Base-by-base conservation (phyloP, 1,140 invertebrate genomes). In the Drosophila pallidifrons region DNA sequence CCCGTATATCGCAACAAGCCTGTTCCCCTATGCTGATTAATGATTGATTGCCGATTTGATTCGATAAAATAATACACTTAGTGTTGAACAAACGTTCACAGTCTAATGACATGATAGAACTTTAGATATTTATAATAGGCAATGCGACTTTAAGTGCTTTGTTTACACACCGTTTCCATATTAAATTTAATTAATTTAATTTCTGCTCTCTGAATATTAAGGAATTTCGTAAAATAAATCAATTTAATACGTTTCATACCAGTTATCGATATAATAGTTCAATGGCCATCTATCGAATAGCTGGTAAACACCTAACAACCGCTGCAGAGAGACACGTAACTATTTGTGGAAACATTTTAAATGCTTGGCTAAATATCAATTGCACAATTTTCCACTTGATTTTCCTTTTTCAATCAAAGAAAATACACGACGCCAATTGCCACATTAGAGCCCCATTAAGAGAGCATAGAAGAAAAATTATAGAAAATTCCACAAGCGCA, bases 361-460 rank as follows among this genome's bases (percentile, higher is more conserved):
- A 69, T 43, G 71, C 41, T 51, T 74, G 47, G 30, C 41, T 69
- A 61, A 68, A 70, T 70, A 75, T 75, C 72, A 70, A 70, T 70
- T 75, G 72, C 65, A 51, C 66, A 73, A 82, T 85, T 73, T 81
- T 74, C 61, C 59, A 51, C 52, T 60, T 65, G 74, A 69, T 82
- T 85, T 86, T 86, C 82, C 82, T 79, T 87, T 86, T 79, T 82
- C 79, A 85, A 83, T 83, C 77, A 86, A 64, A 70, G 75, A 75
- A 25, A 65, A 85, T 73, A 83, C 72, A 70, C 49, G 57, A 30
- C 38, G 16, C 54, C 82, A 82, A 86, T 87, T 86, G 82, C 79
- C 82, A 82, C 82, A 87, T 86, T 86, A 86, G 81, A 76, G 82
- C 82, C 65, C 79, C 58, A 86, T 86, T 87, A 66, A 76, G 38